These are phyloP conservation scores for Drosophila testacea DNA, from an alignment of 2,888 invertebrate species.

Conservation along the genomic window DNA sequence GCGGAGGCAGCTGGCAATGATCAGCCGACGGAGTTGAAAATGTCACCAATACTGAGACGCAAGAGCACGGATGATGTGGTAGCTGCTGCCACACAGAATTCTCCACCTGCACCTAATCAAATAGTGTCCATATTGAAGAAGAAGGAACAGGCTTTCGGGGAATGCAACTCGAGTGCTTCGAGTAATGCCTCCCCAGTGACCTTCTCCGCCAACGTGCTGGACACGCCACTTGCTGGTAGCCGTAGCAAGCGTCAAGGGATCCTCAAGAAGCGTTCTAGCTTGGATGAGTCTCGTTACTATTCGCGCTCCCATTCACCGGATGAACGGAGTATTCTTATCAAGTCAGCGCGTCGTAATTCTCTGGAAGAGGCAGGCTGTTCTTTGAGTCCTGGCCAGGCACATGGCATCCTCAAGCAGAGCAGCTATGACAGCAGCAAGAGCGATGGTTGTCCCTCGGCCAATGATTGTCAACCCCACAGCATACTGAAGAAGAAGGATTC, in stretches of 20 bases:
- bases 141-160: conserved; percentile 86
- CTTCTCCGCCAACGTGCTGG: conserved; percentile 91
- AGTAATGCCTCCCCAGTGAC: conserved; percentile 90
- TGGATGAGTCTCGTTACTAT: conserved; percentile 88
- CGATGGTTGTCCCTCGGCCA: conserved; percentile 88
- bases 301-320: conserved; percentile 85
- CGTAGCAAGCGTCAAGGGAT: conserved; percentile 90
- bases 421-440: conserved; percentile 89
- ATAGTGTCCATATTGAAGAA: conserved; percentile 90
- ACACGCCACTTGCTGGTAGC: conserved; percentile 85
- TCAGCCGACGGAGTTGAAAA: conserved; percentile 59
- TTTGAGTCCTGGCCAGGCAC: conserved; percentile 78
- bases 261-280: conserved; percentile 92
- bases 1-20: conserved; percentile 57
- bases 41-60: conserved; percentile 80
- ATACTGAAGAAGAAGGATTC: conserved; percentile 89
- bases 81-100: conserved; percentile 45
- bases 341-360: conserved; percentile 84
- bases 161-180: conserved; percentile 85
- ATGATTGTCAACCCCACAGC: conserved; percentile 88
- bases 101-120: conserved; percentile 85
- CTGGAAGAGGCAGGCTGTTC: conserved; percentile 81
- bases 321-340: conserved; percentile 84
- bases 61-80: conserved; percentile 85
- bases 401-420: conserved; percentile 92